These are phyloP conservation scores for Himalopsyche phryganea DNA, from an alignment of 1,140 invertebrate genomes.

Conservation along the genomic window DNA sequence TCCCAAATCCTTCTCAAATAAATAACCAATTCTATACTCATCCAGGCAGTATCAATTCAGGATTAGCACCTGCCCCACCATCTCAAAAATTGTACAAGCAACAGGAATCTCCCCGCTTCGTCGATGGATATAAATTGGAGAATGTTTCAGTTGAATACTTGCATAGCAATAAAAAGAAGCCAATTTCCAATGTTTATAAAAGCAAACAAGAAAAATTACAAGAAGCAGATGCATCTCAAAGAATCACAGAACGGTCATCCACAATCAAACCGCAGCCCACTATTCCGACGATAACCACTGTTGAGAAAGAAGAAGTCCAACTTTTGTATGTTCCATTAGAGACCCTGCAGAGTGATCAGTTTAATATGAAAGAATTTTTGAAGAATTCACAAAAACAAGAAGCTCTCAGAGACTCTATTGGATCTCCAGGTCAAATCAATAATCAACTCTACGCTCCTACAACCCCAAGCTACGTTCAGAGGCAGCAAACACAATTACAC, in stretches of 20 bases:
- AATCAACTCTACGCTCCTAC: constrained; percentile 35
- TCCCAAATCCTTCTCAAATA: constrained; percentile 36
- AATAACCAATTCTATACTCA: constrained; percentile 33
- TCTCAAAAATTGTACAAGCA: constrained; percentile 18
- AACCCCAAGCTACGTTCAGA: constrained; percentile 22
- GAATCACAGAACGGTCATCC: constrained; percentile 37
- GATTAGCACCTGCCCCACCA: constrained; percentile 29
- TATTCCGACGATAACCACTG: constrained; percentile 25
- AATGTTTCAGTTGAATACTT: constrained; percentile 36
- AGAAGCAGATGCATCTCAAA: constrained; percentile 16
- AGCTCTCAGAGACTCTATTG: constrained; percentile 40
- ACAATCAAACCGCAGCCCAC: constrained; percentile 25
- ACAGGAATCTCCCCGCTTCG: constrained; percentile 39
- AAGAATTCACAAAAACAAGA: constrained; percentile 38
- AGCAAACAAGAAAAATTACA: constrained; percentile 30
- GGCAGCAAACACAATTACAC: constrained; percentile 33
- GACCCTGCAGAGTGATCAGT: constrained; percentile 61
- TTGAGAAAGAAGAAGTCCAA: constrained; percentile 66
- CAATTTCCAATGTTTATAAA: constrained; percentile 38
- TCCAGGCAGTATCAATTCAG: constrained; percentile 30
- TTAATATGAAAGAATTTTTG: constrained; percentile 44
- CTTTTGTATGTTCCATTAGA: constrained; percentile 77
- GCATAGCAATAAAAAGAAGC: constrained; percentile 40
- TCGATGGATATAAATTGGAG: constrained; percentile 47
- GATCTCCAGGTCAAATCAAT: constrained; percentile 30